Conservation (phyloP, 2,113 vertebrate species). For the Cisticola juncidis region DNA sequence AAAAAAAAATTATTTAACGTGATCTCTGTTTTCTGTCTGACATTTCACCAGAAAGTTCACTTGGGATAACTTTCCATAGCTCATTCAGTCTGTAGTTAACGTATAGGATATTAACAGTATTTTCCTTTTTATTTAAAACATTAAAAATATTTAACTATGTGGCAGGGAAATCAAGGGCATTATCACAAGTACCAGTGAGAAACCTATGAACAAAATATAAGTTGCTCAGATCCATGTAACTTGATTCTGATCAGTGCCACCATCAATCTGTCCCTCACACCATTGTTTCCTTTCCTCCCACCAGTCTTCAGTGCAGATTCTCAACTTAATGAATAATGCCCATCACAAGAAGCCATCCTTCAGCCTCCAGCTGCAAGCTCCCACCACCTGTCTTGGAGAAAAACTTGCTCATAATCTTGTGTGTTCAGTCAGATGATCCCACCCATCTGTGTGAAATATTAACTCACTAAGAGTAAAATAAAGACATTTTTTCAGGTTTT, state of each 20-base stretch:
- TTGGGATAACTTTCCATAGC: background rate
- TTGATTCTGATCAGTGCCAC: background rate
- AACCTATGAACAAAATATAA: background rate
- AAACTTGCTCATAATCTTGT: background rate
- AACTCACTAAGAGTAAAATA: background rate
- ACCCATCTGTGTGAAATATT: background rate
- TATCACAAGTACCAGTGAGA: background rate
- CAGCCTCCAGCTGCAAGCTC: background rate
- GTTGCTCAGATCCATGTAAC: background rate
- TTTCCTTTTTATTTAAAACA: background rate
- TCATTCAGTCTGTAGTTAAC: background rate
- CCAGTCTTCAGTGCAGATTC: background rate
- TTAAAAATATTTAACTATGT: background rate
- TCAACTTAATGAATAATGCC: background rate
- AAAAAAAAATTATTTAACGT: background rate
- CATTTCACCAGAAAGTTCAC: background rate
- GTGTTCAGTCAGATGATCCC: background rate
- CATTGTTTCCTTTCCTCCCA: background rate
- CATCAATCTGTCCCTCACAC: background rate
- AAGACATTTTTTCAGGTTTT: background rate
- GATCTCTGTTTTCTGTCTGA: background rate
- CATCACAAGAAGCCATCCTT: background rate
- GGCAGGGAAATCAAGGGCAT: background rate
- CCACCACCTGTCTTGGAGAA: background rate
- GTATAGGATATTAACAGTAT: background rate